phyloP scores from a whole-genome alignment of 2,797 vertebrate species.

The Macroramphosus scolopax region DNA sequence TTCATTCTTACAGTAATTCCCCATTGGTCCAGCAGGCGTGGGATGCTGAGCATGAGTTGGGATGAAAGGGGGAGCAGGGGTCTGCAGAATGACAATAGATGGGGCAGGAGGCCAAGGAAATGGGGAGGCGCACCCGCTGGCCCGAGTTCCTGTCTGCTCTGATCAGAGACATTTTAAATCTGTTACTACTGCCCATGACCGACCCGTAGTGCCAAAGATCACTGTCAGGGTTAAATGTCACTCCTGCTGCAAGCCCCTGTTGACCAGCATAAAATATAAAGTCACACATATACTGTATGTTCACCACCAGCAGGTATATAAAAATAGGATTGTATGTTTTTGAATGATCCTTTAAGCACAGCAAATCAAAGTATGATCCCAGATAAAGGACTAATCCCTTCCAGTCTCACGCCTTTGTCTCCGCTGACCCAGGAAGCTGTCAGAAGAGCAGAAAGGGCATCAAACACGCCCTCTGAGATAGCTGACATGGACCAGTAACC shows the following conservation, averaged over 20 bases:
- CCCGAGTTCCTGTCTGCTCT: conserved; percentile 54
- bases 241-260: conserved; percentile 43
- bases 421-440: conserved; percentile 83
- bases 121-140: conserved; percentile 43
- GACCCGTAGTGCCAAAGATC: conserved; percentile 73
- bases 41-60: conserved; percentile 56
- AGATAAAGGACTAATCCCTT: conserved; percentile 63
- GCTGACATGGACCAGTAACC: conserved; percentile 86
- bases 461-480: conserved; percentile 77
- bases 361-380: conserved; percentile 37
- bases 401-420: conserved; percentile 50
- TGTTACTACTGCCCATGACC: conserved; percentile 78
- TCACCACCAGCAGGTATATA: conserved; percentile 26
- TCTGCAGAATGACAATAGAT: conserved; percentile 57
- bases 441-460: conserved; percentile 88
- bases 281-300: conserved; percentile 3
- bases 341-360: conserved; percentile 61
- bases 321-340: conserved; percentile 48
- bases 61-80: conserved; percentile 51
- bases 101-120: conserved; percentile 60
- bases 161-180: conserved; percentile 66
- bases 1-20: conserved; percentile 52
- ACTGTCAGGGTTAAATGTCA: conserved; percentile 86
- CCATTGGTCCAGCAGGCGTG: conserved; percentile 54
- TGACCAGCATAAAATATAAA: conserved; percentile 26